Base-by-base conservation (phyloP, 1,140 invertebrate species). In the Drosophila nigromelanica region DNA sequence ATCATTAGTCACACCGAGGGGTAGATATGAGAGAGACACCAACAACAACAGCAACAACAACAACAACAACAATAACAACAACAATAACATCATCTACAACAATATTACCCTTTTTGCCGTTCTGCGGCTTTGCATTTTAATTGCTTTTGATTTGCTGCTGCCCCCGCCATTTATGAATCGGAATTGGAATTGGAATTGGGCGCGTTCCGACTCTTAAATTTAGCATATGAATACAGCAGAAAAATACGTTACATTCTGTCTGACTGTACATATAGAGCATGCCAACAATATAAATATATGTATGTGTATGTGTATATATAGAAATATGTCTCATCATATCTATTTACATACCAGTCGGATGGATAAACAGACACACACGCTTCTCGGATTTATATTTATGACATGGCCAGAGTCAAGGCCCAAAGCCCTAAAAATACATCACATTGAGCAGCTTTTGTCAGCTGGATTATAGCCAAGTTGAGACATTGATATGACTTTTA, bases 51-150 rank as follows among this genome's bases (percentile, higher is more conserved):
- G 54, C 68, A 89, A 79, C 64, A 67, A 70, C 71, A 73, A 79
- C 75, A 76, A 76, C 80, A 73, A 89, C 66, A 69, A 43, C 30
- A 70, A 45, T 43, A 50, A 56, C 67, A 67, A 11, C 56, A 15
- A 24, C 43, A 33, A 48, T n/a, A 30, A 15, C 48, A 43, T 27
- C 27, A 27, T 27, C 27, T 27, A 47, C 55, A 60, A 48, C 40
- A 70, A 59, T 60, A 42, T 66, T 52, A 68, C 58, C 52, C 58
- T 47, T 67, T 67, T 24, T 47, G 42, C 48, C 27, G 50, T 67
- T 76, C 48, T 82, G 76, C 54, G 79, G 83, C 72, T 87, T 89
- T 89, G 83, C 83, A 89, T 87, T 87, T 87, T 87, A 87, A 87
- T 87, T 87, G 83, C 79, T 87, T 87, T 87, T 80, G 78, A 80